Evolutionary conservation across 2,113 vertebrate genomes (phyloP), one percentile per base, ranked within the genome.

Genomic region (Myocastor coypus): DNA sequence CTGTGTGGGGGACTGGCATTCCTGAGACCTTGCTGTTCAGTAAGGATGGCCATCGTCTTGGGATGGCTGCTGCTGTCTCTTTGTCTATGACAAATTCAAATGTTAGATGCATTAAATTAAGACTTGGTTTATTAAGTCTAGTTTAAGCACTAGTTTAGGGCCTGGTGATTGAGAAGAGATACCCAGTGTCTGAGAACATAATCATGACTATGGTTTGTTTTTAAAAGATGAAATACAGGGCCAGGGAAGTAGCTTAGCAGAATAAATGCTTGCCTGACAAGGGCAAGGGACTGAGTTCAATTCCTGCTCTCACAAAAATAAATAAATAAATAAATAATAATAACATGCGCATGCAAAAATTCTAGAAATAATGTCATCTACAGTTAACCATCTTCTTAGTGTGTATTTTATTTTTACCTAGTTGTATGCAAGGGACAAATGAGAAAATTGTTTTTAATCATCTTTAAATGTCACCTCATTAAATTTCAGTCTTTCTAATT

Each of bases 401-500:
- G 80, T 84, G 32, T 73, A 63, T 77, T 83, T 98, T 96, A 73
- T 94, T 97, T 98, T 97, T 95, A 89, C 30, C 30, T 86, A 57
- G 24, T 1, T 88, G 34, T 30, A 7, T 88, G 20, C 68, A 96
- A 86, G 34, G 55, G 61, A 96, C 95, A 84, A 94, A 89, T 96
- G 63, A 28, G 52, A 95, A 97, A 96, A 96, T 96, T 85, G 7
- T 86, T 97, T 97, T 87, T 80, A 96, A 57, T 2, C 42, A 88
- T 94, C 91, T 96, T 75, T 98, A 90, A 97, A 97, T 77, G 77
- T 97, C 52, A 95, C 32, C 32, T 96, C 89, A 84, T 94, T 95
- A 61, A 26, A 78, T 80, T 94, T 93, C 75, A 10, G 64, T 92
- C 50, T 71, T 96, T 97, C 32, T 97, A 50, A 68, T 97, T 92